Conservation (phyloP, 2,888 invertebrate genomes). For the Esperia sulphurella region DNA sequence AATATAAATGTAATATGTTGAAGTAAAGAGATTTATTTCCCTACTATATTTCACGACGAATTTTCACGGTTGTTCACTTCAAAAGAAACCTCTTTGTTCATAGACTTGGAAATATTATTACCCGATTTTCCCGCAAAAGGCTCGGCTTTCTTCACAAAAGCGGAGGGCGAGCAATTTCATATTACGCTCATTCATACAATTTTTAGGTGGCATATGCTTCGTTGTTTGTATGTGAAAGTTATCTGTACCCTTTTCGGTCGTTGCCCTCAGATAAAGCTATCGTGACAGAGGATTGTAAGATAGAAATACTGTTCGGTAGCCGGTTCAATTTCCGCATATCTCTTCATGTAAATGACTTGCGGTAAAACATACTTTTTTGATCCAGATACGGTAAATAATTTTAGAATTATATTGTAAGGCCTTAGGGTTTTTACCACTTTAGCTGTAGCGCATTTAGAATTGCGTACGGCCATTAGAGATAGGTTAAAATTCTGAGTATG, state of each 20-base stretch:
- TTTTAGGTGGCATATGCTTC: constrained; percentile 42
- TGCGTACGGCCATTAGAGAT: no score
- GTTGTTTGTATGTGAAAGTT: constrained; percentile 55
- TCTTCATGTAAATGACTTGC: constrained; percentile 43
- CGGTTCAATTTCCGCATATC: constrained; percentile 37
- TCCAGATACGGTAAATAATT: constrained; percentile 1
- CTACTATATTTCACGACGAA: constrained; percentile 24
- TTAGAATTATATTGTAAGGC: no score
- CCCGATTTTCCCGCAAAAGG: constrained; percentile 57
- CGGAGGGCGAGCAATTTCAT: constrained; percentile 44
- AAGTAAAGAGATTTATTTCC: neutral
- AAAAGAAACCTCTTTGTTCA: constrained; percentile 53
- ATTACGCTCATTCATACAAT: constrained; percentile 40
- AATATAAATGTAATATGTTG: neutral
- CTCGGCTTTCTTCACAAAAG: constrained; percentile 41
- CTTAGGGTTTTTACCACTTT: neutral
- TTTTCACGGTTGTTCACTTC: constrained; percentile 44
- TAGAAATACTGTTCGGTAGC: constrained; percentile 23
- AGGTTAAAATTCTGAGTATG: no score
- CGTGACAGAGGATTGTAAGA: constrained; percentile 10
- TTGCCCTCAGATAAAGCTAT: constrained; percentile 13
- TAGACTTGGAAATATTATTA: constrained; percentile 67
- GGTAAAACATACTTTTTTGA: constrained; percentile 7
- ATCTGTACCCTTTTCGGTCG: constrained; percentile 40
- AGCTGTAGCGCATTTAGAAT: no score